These are phyloP conservation scores for Myotis daubentonii DNA, from an alignment of 2,797 vertebrate species.

Conservation along the genomic window DNA sequence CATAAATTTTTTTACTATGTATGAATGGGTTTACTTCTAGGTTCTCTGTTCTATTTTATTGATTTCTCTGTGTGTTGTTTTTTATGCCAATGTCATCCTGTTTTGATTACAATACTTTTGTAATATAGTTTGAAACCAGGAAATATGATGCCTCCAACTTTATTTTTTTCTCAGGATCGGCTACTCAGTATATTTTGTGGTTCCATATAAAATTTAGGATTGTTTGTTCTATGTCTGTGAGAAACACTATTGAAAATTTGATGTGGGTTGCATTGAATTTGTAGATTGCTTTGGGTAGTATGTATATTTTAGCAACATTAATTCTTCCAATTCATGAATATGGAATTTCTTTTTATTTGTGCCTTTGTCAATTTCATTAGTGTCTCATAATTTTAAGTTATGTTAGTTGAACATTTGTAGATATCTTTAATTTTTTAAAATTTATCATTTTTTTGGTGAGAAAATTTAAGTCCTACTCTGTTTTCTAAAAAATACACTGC, in stretches of 20 bases:
- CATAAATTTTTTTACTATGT: background rate
- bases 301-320: background rate
- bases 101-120: background rate
- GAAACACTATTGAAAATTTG: background rate
- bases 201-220: background rate
- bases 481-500: background rate
- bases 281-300: background rate
- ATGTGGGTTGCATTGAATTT: background rate
- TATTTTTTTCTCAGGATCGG: background rate
- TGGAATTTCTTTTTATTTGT: background rate
- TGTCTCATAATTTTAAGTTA: background rate
- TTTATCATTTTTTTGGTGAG: background rate
- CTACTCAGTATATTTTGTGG: background rate
- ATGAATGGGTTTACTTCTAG: background rate
- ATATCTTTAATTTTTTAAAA: background rate
- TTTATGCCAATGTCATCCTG: background rate
- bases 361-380: background rate
- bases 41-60: background rate
- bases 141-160: background rate
- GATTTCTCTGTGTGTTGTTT: background rate
- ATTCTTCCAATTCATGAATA: background rate
- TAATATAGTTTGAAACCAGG: background rate
- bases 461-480: background rate
- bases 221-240: conserved; percentile 10
- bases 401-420: background rate